Percentiles rank a stretch among this genome's conserved stretches.
phyloP scores from a whole-genome alignment of 2,888 invertebrate species.

The Spodoptera picta region DNA sequence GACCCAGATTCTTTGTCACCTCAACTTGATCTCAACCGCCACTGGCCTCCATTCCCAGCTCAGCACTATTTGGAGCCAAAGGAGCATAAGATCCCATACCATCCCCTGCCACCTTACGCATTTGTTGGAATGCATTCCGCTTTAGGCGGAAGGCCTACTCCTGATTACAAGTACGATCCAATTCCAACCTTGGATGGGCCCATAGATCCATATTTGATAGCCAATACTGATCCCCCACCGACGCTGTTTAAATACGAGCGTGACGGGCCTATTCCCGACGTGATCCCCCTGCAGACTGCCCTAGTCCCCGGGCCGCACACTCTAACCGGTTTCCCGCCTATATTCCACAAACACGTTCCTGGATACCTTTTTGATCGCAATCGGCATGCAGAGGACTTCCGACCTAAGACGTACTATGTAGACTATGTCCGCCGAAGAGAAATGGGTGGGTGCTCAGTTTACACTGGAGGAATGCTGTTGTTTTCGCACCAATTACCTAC shows the following conservation, averaged over 20 bases:
- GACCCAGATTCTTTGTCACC: constrained; percentile 80
- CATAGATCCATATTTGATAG: constrained; percentile 79
- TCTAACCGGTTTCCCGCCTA: constrained; percentile 82
- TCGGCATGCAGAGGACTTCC: constrained; percentile 84
- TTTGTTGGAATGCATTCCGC: constrained; percentile 84
- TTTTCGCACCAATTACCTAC: constrained; percentile 67
- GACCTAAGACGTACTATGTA: constrained; percentile 86
- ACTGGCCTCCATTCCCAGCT: constrained; percentile 85
- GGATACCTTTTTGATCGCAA: constrained; percentile 82
- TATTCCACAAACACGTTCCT: constrained; percentile 84
- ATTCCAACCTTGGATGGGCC: constrained; percentile 78
- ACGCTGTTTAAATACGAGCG: constrained; percentile 82
- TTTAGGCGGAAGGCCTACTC: constrained; percentile 78
- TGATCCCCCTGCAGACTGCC: constrained; percentile 73
- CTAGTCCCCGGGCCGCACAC: constrained; percentile 79
- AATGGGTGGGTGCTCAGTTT: constrained; percentile 88
- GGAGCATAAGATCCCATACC: constrained; percentile 74
- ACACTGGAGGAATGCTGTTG: constrained; percentile 78
- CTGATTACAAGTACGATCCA: constrained; percentile 81
- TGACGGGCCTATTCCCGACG: constrained; percentile 82
- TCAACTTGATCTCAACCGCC: constrained; percentile 76
- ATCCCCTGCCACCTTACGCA: constrained; percentile 80
- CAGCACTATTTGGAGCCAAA: constrained; percentile 81
- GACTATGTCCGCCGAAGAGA: constrained; percentile 87
- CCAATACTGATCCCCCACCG: constrained; percentile 75